phyloP scores from a whole-genome alignment of 2,113 vertebrate genomes.

The Leptosomus discolor region DNA sequence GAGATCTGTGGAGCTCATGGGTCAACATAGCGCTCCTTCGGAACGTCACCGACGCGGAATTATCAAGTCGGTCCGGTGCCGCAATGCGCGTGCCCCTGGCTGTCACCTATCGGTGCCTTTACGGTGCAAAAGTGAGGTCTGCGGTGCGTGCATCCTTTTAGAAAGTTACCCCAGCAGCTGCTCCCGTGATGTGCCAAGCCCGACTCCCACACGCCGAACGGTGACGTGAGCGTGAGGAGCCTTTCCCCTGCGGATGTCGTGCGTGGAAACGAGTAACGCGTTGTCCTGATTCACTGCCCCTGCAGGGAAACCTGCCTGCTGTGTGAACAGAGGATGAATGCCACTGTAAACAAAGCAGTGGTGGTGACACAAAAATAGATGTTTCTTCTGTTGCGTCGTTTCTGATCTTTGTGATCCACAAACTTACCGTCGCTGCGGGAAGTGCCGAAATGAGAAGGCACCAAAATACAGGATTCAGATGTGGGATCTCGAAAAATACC shows the following conservation, averaged over 20 bases:
- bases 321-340: not conserved
- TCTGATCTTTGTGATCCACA: not conserved
- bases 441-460: not conserved
- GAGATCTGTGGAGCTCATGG: not conserved
- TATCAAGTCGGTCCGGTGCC: too few relatives aligned
- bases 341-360: not conserved
- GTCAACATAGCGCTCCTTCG: not conserved
- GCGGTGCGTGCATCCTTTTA: not conserved
- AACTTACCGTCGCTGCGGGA: not conserved
- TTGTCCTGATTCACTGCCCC: not conserved
- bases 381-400: not conserved
- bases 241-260: not conserved
- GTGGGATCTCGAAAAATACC: not conserved
- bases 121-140: not conserved
- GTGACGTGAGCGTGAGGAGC: too few relatives aligned
- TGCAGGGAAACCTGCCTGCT: not conserved
- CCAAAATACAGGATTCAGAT: not conserved
- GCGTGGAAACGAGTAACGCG: not conserved
- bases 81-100: too few relatives aligned
- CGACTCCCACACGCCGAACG: accelerated
- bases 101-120: not conserved
- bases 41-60: not conserved
- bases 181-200: not conserved
- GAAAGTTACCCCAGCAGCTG: not conserved
- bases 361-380: not conserved